Base-by-base conservation (phyloP, 2,797 vertebrate genomes). In the Zalophus californianus region DNA sequence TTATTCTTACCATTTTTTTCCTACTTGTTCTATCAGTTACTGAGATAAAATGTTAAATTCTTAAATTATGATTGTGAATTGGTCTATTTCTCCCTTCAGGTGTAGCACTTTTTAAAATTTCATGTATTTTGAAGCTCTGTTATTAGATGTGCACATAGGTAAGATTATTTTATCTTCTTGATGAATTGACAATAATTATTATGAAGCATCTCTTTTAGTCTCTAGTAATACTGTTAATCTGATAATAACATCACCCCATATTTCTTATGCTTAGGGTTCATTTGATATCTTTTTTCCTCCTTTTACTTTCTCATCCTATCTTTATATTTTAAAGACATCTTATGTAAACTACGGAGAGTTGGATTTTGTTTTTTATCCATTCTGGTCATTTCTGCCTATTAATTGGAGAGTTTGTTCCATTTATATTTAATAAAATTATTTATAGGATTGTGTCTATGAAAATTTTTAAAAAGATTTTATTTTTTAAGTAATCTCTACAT, bases 91-190 rank as follows among this genome's bases (percentile, higher is more conserved):
- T 90, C 35, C 32, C 87, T 87, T 95, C 21, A 90, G 29, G 23
- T 83, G 11, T 60, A 85, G 25, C 5, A 91, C 62, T 93, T 95
- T 91, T 68, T 48, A 64, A 88, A 86, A 68, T 7, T 4, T 77
- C 12, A 32, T 52, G 10, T 89, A 41, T 86, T 93, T 86, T 96
- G 18, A 97, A 78, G 50, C 5, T 94, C 18, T 96, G 12, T 89
- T 90, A 90, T 41, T 95, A 66, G 7, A 85, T 68, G n/a, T 58
- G 41, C 29, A 73, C 7, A 84, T 70, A 1, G 13, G 20, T 84
- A 94, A 10, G 12, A 79, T 88, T 90, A 62, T 44, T 93, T 96
- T 97, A 50, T 87, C 48, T 95, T 92, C 72, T 82, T 82, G 35
- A 52, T 77, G 1, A 90, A 84, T 50, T 96, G 0, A 52, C 8